Evolutionary conservation across 2,113 vertebrate genomes (phyloP), one percentile per base, ranked within the genome.

Genomic region (Apistogramma diplotaenia): DNA sequence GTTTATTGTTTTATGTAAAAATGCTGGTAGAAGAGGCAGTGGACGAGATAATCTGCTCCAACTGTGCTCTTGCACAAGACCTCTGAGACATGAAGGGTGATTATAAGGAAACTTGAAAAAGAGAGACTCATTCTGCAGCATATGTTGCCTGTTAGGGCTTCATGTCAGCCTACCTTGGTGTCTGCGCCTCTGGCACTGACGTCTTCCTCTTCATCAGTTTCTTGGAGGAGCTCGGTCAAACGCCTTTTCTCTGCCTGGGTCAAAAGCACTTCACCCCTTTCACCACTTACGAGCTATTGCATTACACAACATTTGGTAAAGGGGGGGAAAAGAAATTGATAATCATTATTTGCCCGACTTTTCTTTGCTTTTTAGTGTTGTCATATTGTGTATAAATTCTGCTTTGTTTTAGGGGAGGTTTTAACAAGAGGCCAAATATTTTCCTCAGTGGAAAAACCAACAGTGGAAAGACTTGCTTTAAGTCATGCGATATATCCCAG

Each of bases 221-320:
- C 96, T 89, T 85, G 94, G 78, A 99, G 82, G 49, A 99, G 96
- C 72, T 97, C 95, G 4, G 61, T 89, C 92, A 99, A 92, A 55
- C 96, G 96, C 83, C 93, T 91, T 89, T 93, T 96, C 91, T 99
- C 97, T 72, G 89, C 87, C 9, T 95, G 94, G 73, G 95, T 96
- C 95, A 99, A 93, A 89, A 91, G 81, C 85, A 95, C 86, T 19
- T 88, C 92, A 54, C 79, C 95, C 88, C 94, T 94, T 5, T 96
- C 95, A 55, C 93, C 92, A 61, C 95, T 96, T 75, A 92, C 95
- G 59, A 97, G 89, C 98, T 99, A 85, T 78, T 90, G 72, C 62
- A 91, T 92, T 85, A 78, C 85, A 88, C 46, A 86, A 78, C 70
- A 74, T 72, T 61, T 8, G 6, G 8, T 62, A n/a, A 62, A 8